Conservation (phyloP, 2,797 vertebrate genomes). For the Mus caroli region DNA sequence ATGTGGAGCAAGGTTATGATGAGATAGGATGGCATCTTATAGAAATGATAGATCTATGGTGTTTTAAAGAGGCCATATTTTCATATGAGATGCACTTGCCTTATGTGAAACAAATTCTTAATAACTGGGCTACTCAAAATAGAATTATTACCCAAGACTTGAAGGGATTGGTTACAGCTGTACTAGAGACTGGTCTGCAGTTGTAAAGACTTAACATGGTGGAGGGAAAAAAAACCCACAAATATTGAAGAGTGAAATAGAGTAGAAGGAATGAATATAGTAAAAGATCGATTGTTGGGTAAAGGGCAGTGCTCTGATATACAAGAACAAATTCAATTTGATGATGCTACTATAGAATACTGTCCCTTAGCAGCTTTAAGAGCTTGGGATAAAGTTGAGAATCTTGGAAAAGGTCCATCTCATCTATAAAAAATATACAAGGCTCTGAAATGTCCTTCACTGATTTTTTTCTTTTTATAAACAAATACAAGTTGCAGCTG, state of each 20-base stretch:
- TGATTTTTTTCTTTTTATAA: neutral
- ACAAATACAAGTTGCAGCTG: neutral
- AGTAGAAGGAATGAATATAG: neutral
- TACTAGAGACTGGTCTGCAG: neutral
- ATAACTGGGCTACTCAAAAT: neutral
- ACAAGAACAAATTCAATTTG: neutral
- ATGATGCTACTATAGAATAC: neutral
- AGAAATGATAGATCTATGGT: neutral
- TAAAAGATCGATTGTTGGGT: neutral
- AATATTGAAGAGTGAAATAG: neutral
- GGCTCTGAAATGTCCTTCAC: neutral
- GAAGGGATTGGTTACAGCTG: neutral
- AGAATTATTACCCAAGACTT: neutral
- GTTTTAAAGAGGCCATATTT: neutral
- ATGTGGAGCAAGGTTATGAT: neutral
- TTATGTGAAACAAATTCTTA: neutral
- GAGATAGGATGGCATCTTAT: neutral
- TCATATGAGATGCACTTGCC: neutral
- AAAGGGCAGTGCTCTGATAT: neutral
- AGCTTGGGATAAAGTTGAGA: neutral
- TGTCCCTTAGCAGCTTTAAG: neutral
- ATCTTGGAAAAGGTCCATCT: neutral
- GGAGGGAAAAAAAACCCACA: neutral
- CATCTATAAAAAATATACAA: neutral
- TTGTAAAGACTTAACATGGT: neutral